Conservation (phyloP, 2,797 vertebrate species). For the Lophotriccus pileatus region DNA sequence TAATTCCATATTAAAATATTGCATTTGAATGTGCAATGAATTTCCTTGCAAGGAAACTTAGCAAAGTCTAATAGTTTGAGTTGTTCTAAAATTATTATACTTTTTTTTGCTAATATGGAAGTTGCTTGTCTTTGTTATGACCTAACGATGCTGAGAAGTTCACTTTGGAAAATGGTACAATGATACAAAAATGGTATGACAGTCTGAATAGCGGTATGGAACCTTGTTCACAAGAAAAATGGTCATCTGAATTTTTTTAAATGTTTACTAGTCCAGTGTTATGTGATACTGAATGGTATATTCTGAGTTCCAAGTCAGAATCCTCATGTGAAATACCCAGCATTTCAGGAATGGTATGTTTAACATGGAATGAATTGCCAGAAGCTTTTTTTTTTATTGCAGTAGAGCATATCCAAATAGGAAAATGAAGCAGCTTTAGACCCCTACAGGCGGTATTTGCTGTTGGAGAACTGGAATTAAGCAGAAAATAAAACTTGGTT, state of each 20-base stretch:
- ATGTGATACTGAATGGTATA: rapidly evolving
- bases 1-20: not conserved
- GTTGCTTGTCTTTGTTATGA: not conserved
- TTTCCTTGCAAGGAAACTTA: not conserved
- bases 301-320: not conserved
- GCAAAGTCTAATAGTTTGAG: not conserved
- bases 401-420: not conserved
- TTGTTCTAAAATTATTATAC: not conserved
- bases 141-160: not conserved
- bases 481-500: not conserved
- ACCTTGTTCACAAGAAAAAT: not conserved
- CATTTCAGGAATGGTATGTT: not conserved
- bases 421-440: not conserved
- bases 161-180: not conserved
- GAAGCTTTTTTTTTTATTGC: not conserved
- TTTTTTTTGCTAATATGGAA: not conserved
- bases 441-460: not conserved
- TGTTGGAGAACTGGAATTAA: not conserved
- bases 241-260: too few species aligned
- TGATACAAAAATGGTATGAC: not conserved
- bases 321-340: not conserved
- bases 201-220: not conserved
- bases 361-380: not conserved
- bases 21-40: not conserved
- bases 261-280: not conserved